phyloP scores from a whole-genome alignment of 2,797 vertebrate species.

The Moxostoma hubbsi region DNA sequence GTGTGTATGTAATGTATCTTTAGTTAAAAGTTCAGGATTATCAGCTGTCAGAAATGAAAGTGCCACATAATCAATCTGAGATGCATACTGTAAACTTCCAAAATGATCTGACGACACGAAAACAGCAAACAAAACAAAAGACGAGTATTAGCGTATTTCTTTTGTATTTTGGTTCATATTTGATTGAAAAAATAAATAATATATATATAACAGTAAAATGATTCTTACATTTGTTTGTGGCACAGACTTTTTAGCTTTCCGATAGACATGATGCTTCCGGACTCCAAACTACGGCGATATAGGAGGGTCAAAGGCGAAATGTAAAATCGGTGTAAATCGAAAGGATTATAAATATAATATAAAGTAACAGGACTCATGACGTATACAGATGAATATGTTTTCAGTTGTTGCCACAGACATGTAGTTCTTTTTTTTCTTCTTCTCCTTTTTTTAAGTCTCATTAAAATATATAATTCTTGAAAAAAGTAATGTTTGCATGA shows the following conservation, averaged over 20 bases:
- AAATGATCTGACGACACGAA: no score
- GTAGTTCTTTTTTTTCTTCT: no score
- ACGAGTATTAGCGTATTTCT: background rate
- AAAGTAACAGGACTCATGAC: no score
- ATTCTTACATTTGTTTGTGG: conserved; percentile 36
- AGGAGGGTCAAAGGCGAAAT: conserved; percentile 42
- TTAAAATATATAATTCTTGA: no score
- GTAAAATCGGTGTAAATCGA: background rate
- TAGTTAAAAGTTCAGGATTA: background rate
- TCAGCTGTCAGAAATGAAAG: conserved; percentile 9
- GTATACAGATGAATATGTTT: no score
- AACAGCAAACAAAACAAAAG: background rate
- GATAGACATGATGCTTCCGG: conserved; percentile 43
- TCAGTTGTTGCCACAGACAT: no score
- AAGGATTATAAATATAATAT: no score
- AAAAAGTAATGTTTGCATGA: no score
- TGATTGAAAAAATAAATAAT: background rate
- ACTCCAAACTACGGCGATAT: conserved; percentile 60
- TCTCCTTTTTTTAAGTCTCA: no score
- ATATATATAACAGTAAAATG: background rate
- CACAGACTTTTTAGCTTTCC: conserved; percentile 30
- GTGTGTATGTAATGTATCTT: background rate
- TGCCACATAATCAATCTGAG: conserved; percentile 36
- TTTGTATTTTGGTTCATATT: no score
- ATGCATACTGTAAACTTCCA: background rate